These are phyloP conservation scores for Myiotriccus ornatus DNA, from an alignment of 2,797 vertebrate species.

Conservation along the genomic window DNA sequence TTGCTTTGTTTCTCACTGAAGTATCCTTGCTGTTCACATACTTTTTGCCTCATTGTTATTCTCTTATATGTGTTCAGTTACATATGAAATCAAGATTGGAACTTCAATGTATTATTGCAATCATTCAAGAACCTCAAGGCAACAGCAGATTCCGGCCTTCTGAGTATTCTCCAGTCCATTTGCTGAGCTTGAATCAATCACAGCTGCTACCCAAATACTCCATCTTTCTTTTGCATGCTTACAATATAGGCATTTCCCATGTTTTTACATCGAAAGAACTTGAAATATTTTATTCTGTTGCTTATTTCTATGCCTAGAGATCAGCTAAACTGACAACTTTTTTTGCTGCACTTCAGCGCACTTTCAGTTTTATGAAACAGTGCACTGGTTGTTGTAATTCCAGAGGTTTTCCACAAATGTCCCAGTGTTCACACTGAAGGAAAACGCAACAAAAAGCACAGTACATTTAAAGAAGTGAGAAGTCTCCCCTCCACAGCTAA, in stretches of 20 bases:
- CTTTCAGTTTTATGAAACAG: background rate
- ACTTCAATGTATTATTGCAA: background rate
- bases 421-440: background rate
- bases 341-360: background rate
- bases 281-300: background rate
- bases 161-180: background rate
- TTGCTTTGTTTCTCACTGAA: constrained; percentile 1
- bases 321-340: background rate
- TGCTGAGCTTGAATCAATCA: background rate
- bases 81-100: background rate
- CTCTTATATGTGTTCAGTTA: background rate
- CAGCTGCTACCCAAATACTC: background rate
- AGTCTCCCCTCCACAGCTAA: background rate
- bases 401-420: constrained; percentile 31
- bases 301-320: background rate
- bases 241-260: background rate
- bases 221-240: background rate
- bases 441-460: constrained; percentile 21
- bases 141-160: background rate
- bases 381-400: constrained; percentile 1
- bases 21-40: background rate
- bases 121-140: background rate
- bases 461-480: background rate
- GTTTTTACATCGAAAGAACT: background rate
- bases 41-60: background rate